These are phyloP conservation scores for Pogonocherus hispidulus DNA, from an alignment of 2,888 invertebrate species.

Conservation along the genomic window DNA sequence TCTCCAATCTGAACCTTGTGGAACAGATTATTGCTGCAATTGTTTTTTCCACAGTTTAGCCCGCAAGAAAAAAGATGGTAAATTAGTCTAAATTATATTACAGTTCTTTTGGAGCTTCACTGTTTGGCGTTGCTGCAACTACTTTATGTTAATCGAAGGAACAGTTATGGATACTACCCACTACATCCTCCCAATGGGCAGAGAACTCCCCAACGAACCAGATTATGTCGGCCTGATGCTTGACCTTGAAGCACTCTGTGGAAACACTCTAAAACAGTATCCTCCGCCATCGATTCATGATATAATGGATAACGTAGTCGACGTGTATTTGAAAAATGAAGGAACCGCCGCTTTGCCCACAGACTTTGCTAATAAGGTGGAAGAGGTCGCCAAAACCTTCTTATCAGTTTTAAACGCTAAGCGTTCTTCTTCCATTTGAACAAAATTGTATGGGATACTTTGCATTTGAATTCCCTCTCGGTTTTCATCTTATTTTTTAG, in stretches of 20 bases:
- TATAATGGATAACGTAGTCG: too few species aligned
- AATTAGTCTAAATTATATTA: constrained; percentile 37
- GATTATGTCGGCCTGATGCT: constrained; percentile 78
- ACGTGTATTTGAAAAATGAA: neutral
- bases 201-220: constrained; percentile 70
- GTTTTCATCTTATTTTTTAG: neutral
- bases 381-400: neutral
- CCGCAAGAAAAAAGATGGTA: too few species aligned
- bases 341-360: neutral
- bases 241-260: constrained; percentile 75
- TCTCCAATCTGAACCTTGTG: too few species aligned
- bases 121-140: constrained; percentile 91
- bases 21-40: too few species aligned
- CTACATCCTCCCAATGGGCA: constrained; percentile 74
- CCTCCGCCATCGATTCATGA: constrained; percentile 65
- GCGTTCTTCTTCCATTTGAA: neutral
- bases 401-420: constrained; percentile 7
- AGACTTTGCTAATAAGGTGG: neutral
- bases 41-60: neutral
- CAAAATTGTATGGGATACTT: neutral
- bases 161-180: constrained; percentile 77
- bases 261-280: constrained; percentile 70
- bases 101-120: constrained; percentile 83
- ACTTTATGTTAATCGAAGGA: constrained; percentile 81
- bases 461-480: neutral